Percentiles rank a stretch among this genome's conserved stretches.
phyloP scores from a whole-genome alignment of 2,113 vertebrate genomes.

The Hippocampus zosterae region DNA sequence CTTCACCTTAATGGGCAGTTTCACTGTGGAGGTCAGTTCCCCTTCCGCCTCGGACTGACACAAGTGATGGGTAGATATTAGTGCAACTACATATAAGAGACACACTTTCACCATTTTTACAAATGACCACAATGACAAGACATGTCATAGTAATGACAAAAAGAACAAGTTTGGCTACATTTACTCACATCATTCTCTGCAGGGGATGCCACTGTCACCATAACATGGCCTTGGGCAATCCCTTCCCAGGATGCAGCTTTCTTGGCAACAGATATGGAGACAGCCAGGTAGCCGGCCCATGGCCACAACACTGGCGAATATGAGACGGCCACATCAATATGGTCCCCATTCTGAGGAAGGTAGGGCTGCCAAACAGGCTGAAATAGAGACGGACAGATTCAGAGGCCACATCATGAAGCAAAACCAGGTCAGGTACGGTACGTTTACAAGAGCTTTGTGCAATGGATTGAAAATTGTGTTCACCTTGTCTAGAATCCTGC shows the following conservation, averaged over 20 bases:
- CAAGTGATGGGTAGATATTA: not conserved
- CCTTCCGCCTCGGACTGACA: conserved; percentile 80
- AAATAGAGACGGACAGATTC: not conserved
- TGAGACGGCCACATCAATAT: conserved; percentile 92
- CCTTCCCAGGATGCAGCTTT: conserved; percentile 97
- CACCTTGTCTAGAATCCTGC: conserved; percentile 94
- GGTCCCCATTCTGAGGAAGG: conserved; percentile 93
- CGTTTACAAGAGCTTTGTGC: not conserved
- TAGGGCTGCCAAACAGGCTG: conserved; percentile 99
- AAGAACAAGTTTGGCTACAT: not conserved
- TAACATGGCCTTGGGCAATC: conserved; percentile 91
- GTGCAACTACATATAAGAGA: not conserved
- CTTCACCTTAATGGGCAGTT: conserved; percentile 95
- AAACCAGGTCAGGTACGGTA: not conserved
- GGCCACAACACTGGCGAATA: conserved; percentile 93
- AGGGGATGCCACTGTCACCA: conserved; percentile 90
- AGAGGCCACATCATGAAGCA: not conserved
- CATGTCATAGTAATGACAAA: not conserved
- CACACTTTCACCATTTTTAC: not conserved
- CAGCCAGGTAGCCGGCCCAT: conserved; percentile 95
- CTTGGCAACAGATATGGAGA: conserved; percentile 96
- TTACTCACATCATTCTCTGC: conserved; percentile 83
- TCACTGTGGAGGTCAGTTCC: conserved; percentile 90
- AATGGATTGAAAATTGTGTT: not conserved
- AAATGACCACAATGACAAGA: not conserved